Base-by-base conservation (phyloP, 2,113 vertebrate genomes). In the Pyxicephalus adspersus region DNA sequence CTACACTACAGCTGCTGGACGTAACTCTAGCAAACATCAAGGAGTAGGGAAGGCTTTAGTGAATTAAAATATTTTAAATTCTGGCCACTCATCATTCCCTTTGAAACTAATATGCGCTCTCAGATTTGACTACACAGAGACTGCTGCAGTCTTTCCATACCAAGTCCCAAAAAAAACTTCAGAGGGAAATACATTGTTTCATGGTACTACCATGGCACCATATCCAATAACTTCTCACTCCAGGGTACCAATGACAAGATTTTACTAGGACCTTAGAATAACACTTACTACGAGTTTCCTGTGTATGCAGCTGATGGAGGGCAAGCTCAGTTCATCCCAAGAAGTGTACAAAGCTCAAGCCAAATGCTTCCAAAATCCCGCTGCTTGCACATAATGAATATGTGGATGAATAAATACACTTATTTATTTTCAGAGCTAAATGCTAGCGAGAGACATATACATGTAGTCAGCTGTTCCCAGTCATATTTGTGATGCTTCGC, bases 1-100 rank as follows among this genome's bases (percentile, higher is more conserved):
- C 88, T 89, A 83, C 80, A 84, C 87, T 91, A 92, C 94, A 94
- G 92, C 94, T 94, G 94, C 92, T 90, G 89, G 88, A 85, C 87
- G 93, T 93, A 94, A 94, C 92, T 88, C 88, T 91, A 95, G 94
- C 90, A 92, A 93, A 94, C 92, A 94, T 95, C 93, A 95, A 95
- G 94, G 94, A 89, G 91, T 83, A 89, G 83, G 87, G 88, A 84
- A 86, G 80, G 80, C 91, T 91, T 91, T 92, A 89, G 90, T 88
- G 92, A 95, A 94, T 95, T 94, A 94, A 94, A 92, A 89, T 94
- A 91, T 93, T 92, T 94, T 87, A 89, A 93, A 93, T 94, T 93
- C 93, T 92, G 90, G 88, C 87, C 88, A 91, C 93, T 93, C 94
- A 92, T 92, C 88, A 85, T 93, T 90, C 90, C 88, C 94, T 95